Conservation (phyloP, 2,113 vertebrate species). For the Nibea albiflora region DNA sequence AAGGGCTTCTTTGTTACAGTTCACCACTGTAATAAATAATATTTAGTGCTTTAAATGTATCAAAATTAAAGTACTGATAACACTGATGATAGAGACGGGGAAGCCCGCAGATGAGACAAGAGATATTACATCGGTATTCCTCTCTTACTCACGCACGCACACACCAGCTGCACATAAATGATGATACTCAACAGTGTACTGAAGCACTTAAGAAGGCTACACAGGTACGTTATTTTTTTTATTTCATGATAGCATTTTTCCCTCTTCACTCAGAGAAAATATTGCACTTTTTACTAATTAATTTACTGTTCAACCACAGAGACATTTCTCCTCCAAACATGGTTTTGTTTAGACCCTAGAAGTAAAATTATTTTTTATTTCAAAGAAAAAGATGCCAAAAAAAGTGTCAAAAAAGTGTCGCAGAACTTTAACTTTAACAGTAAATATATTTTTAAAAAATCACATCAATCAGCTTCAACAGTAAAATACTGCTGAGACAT, state of each 20-base stretch:
- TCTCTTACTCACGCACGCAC: no score
- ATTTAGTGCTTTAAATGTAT: neutral
- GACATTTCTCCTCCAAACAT: neutral
- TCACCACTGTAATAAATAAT: neutral
- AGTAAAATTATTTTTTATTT: neutral
- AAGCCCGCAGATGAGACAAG: neutral
- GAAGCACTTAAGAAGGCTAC: neutral
- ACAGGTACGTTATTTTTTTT: no score
- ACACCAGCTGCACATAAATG: no score
- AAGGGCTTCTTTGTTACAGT: neutral
- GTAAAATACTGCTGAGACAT: neutral
- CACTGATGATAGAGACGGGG: neutral
- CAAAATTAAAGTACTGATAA: conserved; percentile 13
- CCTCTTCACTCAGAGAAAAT: no score
- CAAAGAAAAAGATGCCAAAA: neutral
- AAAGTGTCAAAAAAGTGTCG: neutral
- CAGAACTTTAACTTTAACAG: neutral
- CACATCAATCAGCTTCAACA: no score
- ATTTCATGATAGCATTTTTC: neutral
- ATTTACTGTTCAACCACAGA: neutral
- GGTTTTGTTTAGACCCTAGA: neutral
- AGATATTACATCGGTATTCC: neutral
- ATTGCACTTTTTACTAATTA: no score
- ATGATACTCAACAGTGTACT: neutral
- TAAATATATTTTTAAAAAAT: neutral